Evolutionary conservation across 2,113 vertebrate species (phyloP), one percentile per base, ranked within the genome.

Genomic region (Zosterops pallidus): DNA sequence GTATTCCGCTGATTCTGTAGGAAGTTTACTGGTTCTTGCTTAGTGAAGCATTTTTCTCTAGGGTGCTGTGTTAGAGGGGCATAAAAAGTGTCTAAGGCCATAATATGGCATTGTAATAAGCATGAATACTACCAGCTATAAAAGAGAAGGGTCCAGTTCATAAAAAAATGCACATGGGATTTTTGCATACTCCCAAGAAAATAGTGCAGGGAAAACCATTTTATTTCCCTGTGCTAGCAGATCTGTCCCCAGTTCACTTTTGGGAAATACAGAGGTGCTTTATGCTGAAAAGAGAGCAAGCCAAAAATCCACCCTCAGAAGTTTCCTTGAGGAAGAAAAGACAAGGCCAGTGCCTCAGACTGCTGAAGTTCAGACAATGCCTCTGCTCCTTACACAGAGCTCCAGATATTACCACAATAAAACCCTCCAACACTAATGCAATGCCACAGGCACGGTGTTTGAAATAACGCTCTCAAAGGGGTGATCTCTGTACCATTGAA

Each of bases 141-240:
- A 98, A 97, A 95, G n/a, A 94, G 95, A 97, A 97, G 96, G 92
- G 83, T 68, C 88, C 95, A 80, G 95, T 97, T 96, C 97, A 96
- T 97, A 97, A 97, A 97, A 97, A 95, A 96, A 96, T 71, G 69
- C 97, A 83, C 97, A 63, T 79, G 97, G 95, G 97, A 97, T 86
- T 95, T 97, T 91, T 89, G 64, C 86, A 94, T 79, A 94, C 83
- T 91, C 72, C 90, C 89, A 95, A 96, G 95, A 84, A 94, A 79
- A 88, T 92, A 91, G 74, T 77, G 59, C 60, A 83, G 77, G 77
- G 81, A 74, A 86, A 90, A 92, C 53, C 82, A 87, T 83, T 94
- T 97, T 92, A 97, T 96, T 92, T 95, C 92, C 70, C 80, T 86
- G 60, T 86, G 89, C 94, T 94, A 95, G 86, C 82, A 96, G 65